Conservation (phyloP, 92 coral and sea anemone species). For the Porites cylindrica region DNA sequence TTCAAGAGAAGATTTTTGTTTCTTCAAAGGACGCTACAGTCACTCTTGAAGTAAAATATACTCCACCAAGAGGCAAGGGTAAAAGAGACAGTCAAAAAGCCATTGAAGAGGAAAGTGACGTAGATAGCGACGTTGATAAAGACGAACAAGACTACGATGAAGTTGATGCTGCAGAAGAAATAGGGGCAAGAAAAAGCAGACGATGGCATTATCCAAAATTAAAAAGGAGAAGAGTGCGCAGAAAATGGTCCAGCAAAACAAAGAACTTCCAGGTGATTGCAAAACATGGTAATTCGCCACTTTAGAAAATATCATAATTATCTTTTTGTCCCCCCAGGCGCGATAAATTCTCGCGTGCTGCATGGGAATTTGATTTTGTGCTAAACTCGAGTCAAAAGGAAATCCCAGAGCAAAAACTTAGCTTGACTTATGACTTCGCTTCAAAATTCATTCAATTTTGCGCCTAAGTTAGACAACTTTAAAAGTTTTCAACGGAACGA, state of each 20-base stretch:
- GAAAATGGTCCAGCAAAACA: slow-evolving; percentile 80
- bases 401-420: no score
- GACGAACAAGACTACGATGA: slow-evolving; percentile 55
- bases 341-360: no score
- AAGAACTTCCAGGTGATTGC: slow-evolving; percentile 85
- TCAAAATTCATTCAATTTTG: no score
- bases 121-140: slow-evolving; percentile 34
- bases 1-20: no score
- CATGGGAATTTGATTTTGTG: no score
- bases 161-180: slow-evolving; percentile 30
- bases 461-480: no score
- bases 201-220: neutral
- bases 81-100: neutral
- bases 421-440: no score
- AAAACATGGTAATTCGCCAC: neutral
- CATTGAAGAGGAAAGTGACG: slow-evolving; percentile 10
- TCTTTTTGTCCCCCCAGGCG: neutral
- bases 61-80: slow-evolving; percentile 38
- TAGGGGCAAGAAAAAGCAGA: neutral
- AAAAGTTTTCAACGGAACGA: no score
- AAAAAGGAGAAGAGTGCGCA: slow-evolving; percentile 52
- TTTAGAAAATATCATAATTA: neutral
- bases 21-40: slow-evolving; percentile 4
- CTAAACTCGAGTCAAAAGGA: no score
- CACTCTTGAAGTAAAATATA: slow-evolving; percentile 35